Base-by-base conservation (phyloP, 2,888 invertebrate genomes). In the Acrobeloides nanus region DNA sequence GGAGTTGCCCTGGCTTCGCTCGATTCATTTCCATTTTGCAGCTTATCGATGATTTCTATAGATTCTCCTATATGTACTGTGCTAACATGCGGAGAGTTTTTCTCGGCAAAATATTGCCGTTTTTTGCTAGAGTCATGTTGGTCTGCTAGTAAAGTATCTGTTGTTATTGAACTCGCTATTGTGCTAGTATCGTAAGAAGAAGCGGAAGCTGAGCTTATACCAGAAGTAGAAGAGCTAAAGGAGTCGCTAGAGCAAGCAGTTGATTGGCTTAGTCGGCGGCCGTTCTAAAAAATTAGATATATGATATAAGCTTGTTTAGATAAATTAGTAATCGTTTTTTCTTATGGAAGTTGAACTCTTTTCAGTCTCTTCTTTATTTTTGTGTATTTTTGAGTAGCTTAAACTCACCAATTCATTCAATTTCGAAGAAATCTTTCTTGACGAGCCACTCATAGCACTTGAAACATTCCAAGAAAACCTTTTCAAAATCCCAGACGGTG, bases 201-300 rank as follows among this genome's bases (percentile, higher is more conserved):
- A 29, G 52, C 53, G 0, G 65, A 60, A 4, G 61, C 53, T 12
- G 66, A 60, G 15, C 64, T 64, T 15, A 70, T 67, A 25, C 70
- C 70, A 2, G 70, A 71, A 1, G 70, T 68, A 10, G 68, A 69
- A 23, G 70, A 72, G 6, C 66, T 66, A 35, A 70, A 70, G 1
- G 67, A 67, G 23, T 70, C 70, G 8, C 60, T 55, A 1, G 63
- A 64, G 8, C 60, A 63, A 4, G 60, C 60, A 6, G 66, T 68
- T 4, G 62, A 62, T 23, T 68, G 68, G 31, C 66, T 67, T 31
- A 57, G 59, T 8, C 68, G 52, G 15, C 68, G 48, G n/a, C 57
- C 57, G 46, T 59, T 57, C 48, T 59, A 38, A 31, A 34, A 15
- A 3, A 15, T n/a, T 43, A 23, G 20, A 21, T 34, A 21, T 18